Evolutionary conservation across 2,888 invertebrate species (phyloP).

Genomic region (Tetropium fuscum): DNA sequence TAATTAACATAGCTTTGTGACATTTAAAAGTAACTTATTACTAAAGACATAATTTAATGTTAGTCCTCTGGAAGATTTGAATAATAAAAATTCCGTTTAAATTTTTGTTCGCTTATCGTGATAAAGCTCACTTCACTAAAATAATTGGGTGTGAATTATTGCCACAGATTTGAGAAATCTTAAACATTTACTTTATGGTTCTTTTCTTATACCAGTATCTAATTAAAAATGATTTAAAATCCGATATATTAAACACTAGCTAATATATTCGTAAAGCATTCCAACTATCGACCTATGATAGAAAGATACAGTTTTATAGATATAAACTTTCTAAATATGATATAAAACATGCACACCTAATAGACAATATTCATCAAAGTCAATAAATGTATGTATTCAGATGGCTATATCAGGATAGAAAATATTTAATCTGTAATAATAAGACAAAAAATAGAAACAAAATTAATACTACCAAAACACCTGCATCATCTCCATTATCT

Average conservation of each 20-base stretch:
- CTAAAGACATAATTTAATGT: constrained; percentile 23
- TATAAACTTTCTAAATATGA: constrained; percentile 12
- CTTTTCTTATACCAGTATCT: constrained; percentile 20
- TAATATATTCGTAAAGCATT: constrained; percentile 7
- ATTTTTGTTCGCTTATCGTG: constrained; percentile 25
- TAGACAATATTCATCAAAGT: too few species aligned
- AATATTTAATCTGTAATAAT: too few species aligned
- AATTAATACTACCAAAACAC: too few species aligned
- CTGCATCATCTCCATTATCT: too few species aligned
- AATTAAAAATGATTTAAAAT: constrained; percentile 28
- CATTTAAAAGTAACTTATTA: constrained; percentile 23
- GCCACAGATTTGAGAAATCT: constrained; percentile 21
- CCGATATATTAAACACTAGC: constrained; percentile 12
- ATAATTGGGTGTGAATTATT: constrained; percentile 28
- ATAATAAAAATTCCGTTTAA: constrained; percentile 28
- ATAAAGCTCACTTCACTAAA: constrained; percentile 19
- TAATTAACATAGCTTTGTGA: constrained; percentile 26
- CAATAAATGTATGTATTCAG: too few species aligned
- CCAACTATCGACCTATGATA: constrained; percentile 5
- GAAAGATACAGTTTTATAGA: not conserved
- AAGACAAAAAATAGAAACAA: too few species aligned
- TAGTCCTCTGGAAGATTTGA: constrained; percentile 18
- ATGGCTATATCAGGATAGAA: too few species aligned
- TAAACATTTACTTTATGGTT: constrained; percentile 16
- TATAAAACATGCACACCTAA: too few species aligned